Conservation (phyloP, 2,888 invertebrate species). For the Microctonus brassicae region DNA sequence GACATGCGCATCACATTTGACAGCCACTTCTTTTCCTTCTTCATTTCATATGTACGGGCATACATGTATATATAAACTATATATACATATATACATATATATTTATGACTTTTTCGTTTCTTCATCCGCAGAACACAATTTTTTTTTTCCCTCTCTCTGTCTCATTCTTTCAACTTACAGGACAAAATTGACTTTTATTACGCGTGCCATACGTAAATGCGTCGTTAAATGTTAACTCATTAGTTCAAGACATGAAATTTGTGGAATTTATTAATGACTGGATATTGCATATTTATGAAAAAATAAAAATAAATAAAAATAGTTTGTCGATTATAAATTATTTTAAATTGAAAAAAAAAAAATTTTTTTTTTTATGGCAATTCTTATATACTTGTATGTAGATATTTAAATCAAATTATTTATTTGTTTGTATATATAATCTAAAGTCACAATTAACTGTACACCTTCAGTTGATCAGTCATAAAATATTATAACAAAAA, state of each 20-base stretch:
- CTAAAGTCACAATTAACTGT: background rate
- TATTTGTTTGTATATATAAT: background rate
- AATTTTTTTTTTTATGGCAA: background rate
- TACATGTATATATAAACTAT: background rate
- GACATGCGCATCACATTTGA: conserved; percentile 51
- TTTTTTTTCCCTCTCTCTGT: background rate
- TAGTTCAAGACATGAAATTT: conserved; percentile 41
- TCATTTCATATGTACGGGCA: background rate
- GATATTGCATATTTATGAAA: background rate
- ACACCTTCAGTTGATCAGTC: conserved; percentile 38
- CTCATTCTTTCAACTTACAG: conserved; percentile 43
- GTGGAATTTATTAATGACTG: conserved; percentile 43
- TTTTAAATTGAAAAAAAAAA: conserved; percentile 14
- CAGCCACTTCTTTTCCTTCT: conserved; percentile 20
- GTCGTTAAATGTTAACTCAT: conserved; percentile 52
- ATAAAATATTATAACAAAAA: conserved; percentile 32
- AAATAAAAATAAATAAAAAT: conserved; percentile 1
- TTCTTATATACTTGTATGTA: background rate
- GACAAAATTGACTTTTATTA: conserved; percentile 63
- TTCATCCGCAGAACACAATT: background rate
- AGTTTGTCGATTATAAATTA: background rate
- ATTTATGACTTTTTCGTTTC: background rate
- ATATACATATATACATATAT: background rate
- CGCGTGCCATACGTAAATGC: conserved; percentile 61
- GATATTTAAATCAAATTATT: background rate